Conservation (phyloP, 2,113 vertebrate genomes). For the Cisticola juncidis region DNA sequence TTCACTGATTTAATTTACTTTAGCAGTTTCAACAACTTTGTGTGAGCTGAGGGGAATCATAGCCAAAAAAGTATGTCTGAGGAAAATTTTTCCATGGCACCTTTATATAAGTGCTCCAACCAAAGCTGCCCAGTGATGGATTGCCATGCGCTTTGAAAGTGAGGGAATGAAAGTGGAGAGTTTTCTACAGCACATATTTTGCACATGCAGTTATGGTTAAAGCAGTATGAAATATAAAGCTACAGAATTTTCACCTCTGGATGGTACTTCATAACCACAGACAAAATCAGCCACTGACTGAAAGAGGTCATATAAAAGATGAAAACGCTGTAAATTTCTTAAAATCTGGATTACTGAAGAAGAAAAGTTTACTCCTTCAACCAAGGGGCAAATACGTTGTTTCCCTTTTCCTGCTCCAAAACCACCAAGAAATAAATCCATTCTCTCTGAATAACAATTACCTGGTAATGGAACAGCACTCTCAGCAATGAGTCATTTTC, state of each 20-base stretch:
- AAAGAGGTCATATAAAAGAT: not conserved
- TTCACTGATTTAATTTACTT: not conserved
- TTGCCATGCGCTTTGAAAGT: not conserved
- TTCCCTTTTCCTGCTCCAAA: not conserved
- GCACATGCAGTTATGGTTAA: not conserved
- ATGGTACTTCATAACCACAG: not conserved
- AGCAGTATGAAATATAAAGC: slow-evolving; percentile 18
- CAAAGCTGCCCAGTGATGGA: slow-evolving; percentile 16
- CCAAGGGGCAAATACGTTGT: not conserved
- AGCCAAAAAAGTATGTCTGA: slow-evolving; percentile 6
- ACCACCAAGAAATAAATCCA: not conserved
- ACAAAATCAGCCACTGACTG: not conserved
- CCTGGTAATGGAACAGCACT: not conserved
- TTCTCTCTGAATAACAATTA: not conserved
- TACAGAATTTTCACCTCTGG: slow-evolving; percentile 37
- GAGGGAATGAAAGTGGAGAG: not conserved
- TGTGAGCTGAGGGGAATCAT: not conserved
- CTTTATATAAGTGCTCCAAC: not conserved
- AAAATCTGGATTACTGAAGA: not conserved
- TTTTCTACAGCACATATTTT: not conserved
- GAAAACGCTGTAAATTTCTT: not conserved
- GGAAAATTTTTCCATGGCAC: slow-evolving; percentile 34
- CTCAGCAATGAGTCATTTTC: not conserved
- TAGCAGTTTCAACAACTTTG: not conserved
- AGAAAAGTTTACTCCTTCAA: not conserved